Base-by-base conservation (phyloP, 2,113 vertebrate species). In the Pomatostomus ruficeps region DNA sequence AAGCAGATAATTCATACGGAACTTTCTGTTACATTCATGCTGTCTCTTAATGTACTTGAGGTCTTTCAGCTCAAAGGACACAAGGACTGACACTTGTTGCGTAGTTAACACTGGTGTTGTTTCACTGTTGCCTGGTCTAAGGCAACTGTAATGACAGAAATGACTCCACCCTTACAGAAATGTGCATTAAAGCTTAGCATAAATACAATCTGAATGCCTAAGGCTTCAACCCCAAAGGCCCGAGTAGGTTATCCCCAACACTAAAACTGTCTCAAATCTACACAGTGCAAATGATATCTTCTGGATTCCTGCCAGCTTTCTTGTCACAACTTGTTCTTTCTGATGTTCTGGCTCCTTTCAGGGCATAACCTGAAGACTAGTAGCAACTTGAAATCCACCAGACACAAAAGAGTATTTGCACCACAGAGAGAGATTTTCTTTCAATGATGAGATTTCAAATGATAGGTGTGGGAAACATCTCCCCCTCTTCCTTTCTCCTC, bases 341-440 rank as follows among this genome's bases (percentile, higher is more conserved):
- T 73, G 24, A 43, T 51, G 40, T 77, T 95, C 18, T 0, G 1
- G 18, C 68, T 90, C 25, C 66, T 90, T 93, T 85, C 51, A 57
- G 92, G 72, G 21, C 65, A 91, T 86, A 96, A 94, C 59, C 94
- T 61, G 72, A 62, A 83, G 51, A 91, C 94, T 71, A 88, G 93
- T 81, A 92, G 79, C 75, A 90, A 92, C 91, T 68, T 94, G 93
- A 84, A 96, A 86, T 59, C 75, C 45, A 63, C 18, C 70, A 95
- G 48, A 23, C 52, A 88, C 59, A 70, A 67, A 88, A 83, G 78
- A 68, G 23, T 70, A 45, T 84, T 86, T 91, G 59, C 89, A 59
- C 74, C 63, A 77, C 8, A 66, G 15, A 55, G 51, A 75, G 57
- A 61, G 15, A 63, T 90, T 95, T 97, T 97, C 86, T 96, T 80